These are phyloP conservation scores for Acanthopleura granulata DNA, from an alignment of 2,888 invertebrate species.

Conservation along the genomic window DNA sequence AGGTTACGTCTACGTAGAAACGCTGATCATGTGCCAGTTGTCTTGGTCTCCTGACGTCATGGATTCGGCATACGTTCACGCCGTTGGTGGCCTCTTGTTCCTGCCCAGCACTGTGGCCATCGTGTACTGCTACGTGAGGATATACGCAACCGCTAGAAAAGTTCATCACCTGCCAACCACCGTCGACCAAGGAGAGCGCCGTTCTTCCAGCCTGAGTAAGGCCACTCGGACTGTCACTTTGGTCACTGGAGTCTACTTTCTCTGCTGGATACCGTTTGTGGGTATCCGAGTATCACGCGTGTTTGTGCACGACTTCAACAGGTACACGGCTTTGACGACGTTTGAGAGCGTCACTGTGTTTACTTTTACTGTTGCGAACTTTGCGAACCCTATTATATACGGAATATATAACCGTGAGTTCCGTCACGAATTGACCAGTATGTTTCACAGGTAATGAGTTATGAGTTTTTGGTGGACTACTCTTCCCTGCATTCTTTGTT, in stretches of 20 bases:
- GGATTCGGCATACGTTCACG: background rate
- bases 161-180: background rate
- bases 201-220: background rate
- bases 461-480: too few relatives aligned
- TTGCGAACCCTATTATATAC: constrained; percentile 6
- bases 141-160: background rate
- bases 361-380: background rate
- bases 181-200: background rate
- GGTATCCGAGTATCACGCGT: background rate
- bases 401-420: constrained; percentile 1
- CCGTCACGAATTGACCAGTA: background rate
- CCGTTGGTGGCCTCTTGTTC: background rate
- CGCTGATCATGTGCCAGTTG: background rate
- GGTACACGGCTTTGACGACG: background rate
- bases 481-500: too few relatives aligned
- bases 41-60: background rate
- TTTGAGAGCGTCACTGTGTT: background rate
- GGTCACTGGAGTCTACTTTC: background rate
- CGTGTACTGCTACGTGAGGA: background rate
- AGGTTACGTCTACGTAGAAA: background rate
- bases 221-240: background rate
- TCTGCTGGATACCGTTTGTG: background rate
- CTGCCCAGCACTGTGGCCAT: background rate
- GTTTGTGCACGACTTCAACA: background rate
- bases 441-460: too few relatives aligned